Base-by-base conservation (phyloP, 1,140 invertebrate genomes). In the Drosophila busckii region DNA sequence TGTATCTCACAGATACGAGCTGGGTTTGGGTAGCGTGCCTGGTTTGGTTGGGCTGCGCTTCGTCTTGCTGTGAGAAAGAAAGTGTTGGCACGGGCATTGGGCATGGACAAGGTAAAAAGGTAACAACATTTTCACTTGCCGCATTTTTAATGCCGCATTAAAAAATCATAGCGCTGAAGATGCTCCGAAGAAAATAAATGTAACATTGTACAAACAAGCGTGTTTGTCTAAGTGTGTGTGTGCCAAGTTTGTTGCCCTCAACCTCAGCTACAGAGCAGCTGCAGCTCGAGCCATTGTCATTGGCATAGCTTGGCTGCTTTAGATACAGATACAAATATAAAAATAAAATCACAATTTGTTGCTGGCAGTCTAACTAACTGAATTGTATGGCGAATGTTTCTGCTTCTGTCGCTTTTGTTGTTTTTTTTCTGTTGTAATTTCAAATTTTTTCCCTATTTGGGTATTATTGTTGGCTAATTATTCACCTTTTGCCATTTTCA, bases 401-500 rank as follows among this genome's bases (percentile, higher is more conserved):
- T 62, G 50, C 59, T 58, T 49, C 50, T 65, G 56, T 65, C 61
- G n/a, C n/a, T n/a, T n/a, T n/a, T 28, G 61, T 66, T 66, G 28
- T 50, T 80, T 82, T 80, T 82, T 80, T 55, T 59, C 75, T 82
- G n/a, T n/a, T n/a, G n/a, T n/a, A n/a, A 69, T 65, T 68, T 71
- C 37, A 78, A 54, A 71, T 80, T 67, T 49, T 70, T 78, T 60
- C 38, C 31, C n/a, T n/a, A n/a, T 66, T 17, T 34, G 12, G 28
- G 20, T 20, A 75, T 76, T 80, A 78, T 80, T 73, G 73, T 80
- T 80, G 73, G 71, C 70, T 80, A 80, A 80, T 80, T 80, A 80
- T 80, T 80, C 76, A 80, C 76, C 82, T 82, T 80, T 80, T 50
- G 69, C 59, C 54, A 75, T 80, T 80, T 80, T 80, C 75, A 80